A percentile compares a stretch with the other conserved stretches of the same genome.
These are phyloP conservation scores for Caenorhabditis sulstoni DNA, from an alignment of 2,888 invertebrate genomes.

Conservation along the genomic window DNA sequence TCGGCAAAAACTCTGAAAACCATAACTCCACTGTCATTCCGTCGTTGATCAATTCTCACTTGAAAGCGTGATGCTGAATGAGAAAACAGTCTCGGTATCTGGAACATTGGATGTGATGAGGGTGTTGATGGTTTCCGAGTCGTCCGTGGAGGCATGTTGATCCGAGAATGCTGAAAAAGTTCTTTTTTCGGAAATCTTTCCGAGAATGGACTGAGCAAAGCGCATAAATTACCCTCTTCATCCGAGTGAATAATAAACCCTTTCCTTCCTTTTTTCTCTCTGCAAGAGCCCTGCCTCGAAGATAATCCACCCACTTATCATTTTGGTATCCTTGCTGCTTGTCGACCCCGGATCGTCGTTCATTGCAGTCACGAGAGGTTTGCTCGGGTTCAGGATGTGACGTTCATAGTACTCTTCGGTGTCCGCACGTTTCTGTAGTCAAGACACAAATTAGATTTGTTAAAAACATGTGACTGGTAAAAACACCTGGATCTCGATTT, in stretches of 20 bases:
- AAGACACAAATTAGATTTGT: constrained; percentile 2
- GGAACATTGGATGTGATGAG: constrained; percentile 60
- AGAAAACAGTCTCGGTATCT: constrained; percentile 68
- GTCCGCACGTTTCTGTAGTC: constrained; percentile 73
- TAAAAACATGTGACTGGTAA: constrained; percentile 15
- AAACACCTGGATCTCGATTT: constrained; percentile 59
- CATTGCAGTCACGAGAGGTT: constrained; percentile 60
- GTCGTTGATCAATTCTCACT: constrained; percentile 13
- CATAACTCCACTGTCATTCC: too few species aligned
- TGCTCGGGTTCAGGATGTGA: constrained; percentile 66
- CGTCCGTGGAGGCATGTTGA: constrained; percentile 48
- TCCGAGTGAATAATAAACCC: constrained; percentile 1
- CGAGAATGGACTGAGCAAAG: not conserved
- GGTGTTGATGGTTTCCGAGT: constrained; percentile 57
- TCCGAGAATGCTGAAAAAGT: constrained; percentile 69
- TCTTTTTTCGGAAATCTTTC: too few species aligned
- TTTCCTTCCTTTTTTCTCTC: not conserved
- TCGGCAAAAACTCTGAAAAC: constrained; percentile 66
- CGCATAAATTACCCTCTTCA: constrained; percentile 8
- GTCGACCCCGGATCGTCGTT: constrained; percentile 57
- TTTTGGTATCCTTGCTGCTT: constrained; percentile 33
- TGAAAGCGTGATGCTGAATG: constrained; percentile 71
- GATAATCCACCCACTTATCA: constrained; percentile 33
- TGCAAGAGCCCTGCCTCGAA: not conserved
- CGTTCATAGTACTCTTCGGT: constrained; percentile 74